Base-by-base conservation (phyloP, 2,113 vertebrate genomes). In the Chaetura pelagica region DNA sequence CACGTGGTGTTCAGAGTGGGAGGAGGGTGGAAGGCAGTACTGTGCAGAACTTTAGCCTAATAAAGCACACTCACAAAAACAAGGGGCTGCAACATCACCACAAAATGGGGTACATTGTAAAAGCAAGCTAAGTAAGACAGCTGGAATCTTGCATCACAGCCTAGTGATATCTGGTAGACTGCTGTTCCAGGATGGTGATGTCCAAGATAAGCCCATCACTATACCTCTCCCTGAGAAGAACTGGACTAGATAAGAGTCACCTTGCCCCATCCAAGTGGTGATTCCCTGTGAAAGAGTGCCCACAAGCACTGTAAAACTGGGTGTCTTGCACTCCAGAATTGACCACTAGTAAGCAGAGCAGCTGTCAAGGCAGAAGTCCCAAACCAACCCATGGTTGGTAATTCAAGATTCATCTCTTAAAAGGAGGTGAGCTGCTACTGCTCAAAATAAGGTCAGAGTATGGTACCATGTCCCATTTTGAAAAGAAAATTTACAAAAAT, bases 21-120 rank as follows among this genome's bases (percentile, higher is more conserved):
- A 95, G 95, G 85, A 87, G 83, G 90, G 88, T 77, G 90, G 86
- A 77, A 90, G 72, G 63, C 86, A 77, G 61, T 38, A 5, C 79
- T 71, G 68, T 13, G 35, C 26, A 64, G 76, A 86, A 77, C 76
- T 93, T 80, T 0, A 3, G 74, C 18, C 90, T 82, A 32, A 84
- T 52, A 89, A 89, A 84, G 89, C 15, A 1, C 38, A 9, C 58
- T 29, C 55, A 77, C 34, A 76, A 42, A 80, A 83, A 19, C 48
- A 58, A 42, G 12, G 23, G 59, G 19, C 76, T 71, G 63, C 59
- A 23, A 10, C 18, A 23, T 16, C 57, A 7, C 13, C 61, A 54
- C 55, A 89, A 89, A 95, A 92, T 0, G 38, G 71, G 42, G 64
- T 84, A 7, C 59, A 88, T 23, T 71, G 34, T 46, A 44, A 29